phyloP scores from a whole-genome alignment of 2,797 vertebrate species.

The Morelia viridis region DNA sequence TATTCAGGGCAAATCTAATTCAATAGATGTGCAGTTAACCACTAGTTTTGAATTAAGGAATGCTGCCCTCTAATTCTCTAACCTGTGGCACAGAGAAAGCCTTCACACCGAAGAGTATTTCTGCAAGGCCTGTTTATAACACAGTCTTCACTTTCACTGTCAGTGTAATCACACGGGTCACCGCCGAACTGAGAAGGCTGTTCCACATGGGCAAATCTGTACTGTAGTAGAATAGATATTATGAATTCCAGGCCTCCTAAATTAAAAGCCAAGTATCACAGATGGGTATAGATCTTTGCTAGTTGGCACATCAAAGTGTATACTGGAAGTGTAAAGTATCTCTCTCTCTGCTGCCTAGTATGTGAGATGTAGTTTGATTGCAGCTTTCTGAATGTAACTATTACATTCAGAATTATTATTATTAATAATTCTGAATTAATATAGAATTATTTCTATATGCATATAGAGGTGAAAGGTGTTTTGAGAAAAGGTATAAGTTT shows the following conservation, averaged over 20 bases:
- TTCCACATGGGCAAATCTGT: slow-evolving; percentile 79
- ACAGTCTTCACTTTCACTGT: slow-evolving; percentile 82
- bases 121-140: slow-evolving; percentile 74
- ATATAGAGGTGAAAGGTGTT: background rate
- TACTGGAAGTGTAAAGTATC: background rate
- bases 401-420: background rate
- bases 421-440: background rate
- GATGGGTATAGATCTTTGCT: background rate
- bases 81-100: slow-evolving; percentile 90
- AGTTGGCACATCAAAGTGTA: background rate
- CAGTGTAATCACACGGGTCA: slow-evolving; percentile 76
- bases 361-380: slow-evolving; percentile 26
- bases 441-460: background rate
- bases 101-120: slow-evolving; percentile 79
- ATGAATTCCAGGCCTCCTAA: slow-evolving; percentile 41
- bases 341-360: background rate
- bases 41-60: rapidly evolving
- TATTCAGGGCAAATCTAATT: background rate
- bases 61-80: too few species aligned
- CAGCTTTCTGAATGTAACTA: slow-evolving; percentile 10
- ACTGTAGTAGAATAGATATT: slow-evolving; percentile 75
- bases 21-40: background rate
- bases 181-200: slow-evolving; percentile 86
- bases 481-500: background rate
- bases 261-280: slow-evolving; percentile 43